Percentiles rank a stretch among this genome's conserved stretches.
These are phyloP conservation scores for Spheniscus mendiculus DNA, from an alignment of 2,113 vertebrate genomes.

Conservation along the genomic window DNA sequence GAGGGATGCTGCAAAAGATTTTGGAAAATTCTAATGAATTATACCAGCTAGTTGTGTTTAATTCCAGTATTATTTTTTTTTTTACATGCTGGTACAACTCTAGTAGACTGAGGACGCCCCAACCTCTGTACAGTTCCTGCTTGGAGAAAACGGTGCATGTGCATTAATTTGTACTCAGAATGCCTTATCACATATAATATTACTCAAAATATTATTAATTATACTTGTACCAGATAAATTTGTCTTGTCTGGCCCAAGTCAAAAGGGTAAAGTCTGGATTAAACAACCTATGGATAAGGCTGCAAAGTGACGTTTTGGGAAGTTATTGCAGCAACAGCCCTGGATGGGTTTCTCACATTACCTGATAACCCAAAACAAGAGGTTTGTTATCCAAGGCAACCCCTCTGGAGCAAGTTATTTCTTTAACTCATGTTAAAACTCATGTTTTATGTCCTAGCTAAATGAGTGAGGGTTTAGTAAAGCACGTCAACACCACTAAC, in stretches of 20 bases:
- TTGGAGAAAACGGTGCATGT: rapidly evolving
- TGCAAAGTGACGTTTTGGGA: rapidly evolving
- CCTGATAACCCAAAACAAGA: neutral
- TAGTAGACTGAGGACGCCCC: rapidly evolving
- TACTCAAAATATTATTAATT: neutral
- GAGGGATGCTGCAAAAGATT: neutral
- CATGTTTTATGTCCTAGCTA: neutral
- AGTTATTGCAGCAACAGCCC: neutral
- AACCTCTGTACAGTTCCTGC: neutral
- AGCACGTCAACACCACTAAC: neutral
- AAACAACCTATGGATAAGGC: neutral
- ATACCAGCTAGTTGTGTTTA: neutral
- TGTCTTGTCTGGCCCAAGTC: neutral
- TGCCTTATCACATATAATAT: neutral
- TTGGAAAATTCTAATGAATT: neutral
- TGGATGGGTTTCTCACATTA: neutral
- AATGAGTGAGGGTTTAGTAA: neutral
- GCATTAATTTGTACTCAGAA: neutral
- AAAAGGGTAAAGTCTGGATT: neutral
- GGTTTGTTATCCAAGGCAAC: neutral
- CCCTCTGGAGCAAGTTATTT: neutral
- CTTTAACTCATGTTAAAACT: neutral
- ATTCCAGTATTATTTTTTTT: neutral
- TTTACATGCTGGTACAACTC: neutral
- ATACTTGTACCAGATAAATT: neutral